Percentiles rank a stretch among this genome's conserved stretches.
These are phyloP conservation scores for Brachynemurus nebulosus DNA, from an alignment of 2,888 invertebrate genomes.

Conservation along the genomic window DNA sequence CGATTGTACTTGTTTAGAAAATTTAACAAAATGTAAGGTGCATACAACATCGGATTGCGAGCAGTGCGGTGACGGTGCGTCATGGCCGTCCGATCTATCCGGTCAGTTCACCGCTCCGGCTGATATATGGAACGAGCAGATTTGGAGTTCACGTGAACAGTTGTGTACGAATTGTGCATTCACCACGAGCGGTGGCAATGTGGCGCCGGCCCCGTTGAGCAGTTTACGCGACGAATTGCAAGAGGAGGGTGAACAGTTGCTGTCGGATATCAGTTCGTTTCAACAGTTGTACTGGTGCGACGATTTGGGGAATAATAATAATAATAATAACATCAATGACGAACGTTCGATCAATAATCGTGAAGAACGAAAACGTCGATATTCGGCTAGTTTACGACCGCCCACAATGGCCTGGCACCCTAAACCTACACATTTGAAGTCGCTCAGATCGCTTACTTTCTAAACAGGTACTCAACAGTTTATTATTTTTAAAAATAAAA, in stretches of 20 bases:
- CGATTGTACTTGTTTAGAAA: neutral
- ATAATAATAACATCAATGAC: conserved; percentile 10
- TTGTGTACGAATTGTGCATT: conserved; percentile 27
- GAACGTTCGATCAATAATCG: conserved; percentile 18
- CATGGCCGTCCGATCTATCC: conserved; percentile 21
- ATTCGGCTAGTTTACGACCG: conserved; percentile 31
- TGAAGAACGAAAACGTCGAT: conserved; percentile 44
- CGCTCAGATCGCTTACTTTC: conserved; percentile 7
- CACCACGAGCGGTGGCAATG: conserved; percentile 14
- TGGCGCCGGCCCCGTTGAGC: conserved; percentile 19
- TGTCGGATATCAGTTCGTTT: conserved; percentile 42
- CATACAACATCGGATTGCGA: conserved; percentile 14
- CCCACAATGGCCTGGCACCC: conserved; percentile 24
- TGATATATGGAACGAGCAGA: conserved; percentile 21
- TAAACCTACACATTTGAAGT: conserved; percentile 25
- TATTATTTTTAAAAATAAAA: neutral
- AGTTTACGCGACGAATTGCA: conserved; percentile 36
- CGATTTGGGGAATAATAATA: conserved; percentile 20
- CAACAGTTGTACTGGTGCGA: conserved; percentile 37
- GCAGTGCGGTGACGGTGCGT: conserved; percentile 9
- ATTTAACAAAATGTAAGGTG: conserved; percentile 18
- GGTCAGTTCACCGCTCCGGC: conserved; percentile 8
- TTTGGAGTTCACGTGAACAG: conserved; percentile 29
- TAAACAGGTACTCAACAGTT: conserved; percentile 1
- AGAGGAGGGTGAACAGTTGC: conserved; percentile 47